Percentiles rank a stretch among this genome's conserved stretches.
Conservation (phyloP, 2,113 vertebrate species). For the Stomatorhinus ivindoensis region DNA sequence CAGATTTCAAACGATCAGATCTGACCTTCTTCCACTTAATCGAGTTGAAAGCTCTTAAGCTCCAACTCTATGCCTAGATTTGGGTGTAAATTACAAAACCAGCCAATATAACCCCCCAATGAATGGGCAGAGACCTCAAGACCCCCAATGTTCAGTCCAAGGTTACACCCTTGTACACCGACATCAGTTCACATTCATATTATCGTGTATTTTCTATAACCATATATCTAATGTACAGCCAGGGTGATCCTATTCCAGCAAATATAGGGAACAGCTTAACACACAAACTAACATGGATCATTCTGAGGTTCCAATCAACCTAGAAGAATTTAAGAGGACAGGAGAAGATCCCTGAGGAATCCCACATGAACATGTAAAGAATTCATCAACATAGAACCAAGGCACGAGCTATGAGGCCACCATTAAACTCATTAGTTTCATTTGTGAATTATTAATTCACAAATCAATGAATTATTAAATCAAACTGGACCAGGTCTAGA, state of each 20-base stretch:
- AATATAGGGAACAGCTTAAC: not conserved
- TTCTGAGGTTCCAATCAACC: not conserved
- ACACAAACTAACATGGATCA: not conserved
- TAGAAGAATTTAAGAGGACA: not conserved
- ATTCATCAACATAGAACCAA: not conserved
- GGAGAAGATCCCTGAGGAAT: not conserved
- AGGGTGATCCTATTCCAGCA: not conserved
- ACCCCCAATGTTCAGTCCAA: not conserved
- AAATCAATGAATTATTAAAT: too few relatives aligned
- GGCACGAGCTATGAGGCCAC: not conserved
- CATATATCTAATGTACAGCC: not conserved
- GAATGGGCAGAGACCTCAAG: not conserved
- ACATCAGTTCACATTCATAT: not conserved
- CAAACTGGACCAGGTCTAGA: not conserved
- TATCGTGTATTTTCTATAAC: not conserved
- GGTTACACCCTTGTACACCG: not conserved
- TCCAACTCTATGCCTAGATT: not conserved
- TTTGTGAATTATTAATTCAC: too few relatives aligned
- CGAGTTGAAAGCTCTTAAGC: not conserved
- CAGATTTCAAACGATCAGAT: not conserved
- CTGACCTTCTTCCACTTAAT: not conserved
- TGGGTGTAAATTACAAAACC: not conserved
- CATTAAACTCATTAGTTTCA: not conserved
- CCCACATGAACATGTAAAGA: not conserved
- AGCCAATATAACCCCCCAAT: not conserved